Evolutionary conservation across 2,888 invertebrate species (phyloP).

Genomic region (Phengaris alcon): DNA sequence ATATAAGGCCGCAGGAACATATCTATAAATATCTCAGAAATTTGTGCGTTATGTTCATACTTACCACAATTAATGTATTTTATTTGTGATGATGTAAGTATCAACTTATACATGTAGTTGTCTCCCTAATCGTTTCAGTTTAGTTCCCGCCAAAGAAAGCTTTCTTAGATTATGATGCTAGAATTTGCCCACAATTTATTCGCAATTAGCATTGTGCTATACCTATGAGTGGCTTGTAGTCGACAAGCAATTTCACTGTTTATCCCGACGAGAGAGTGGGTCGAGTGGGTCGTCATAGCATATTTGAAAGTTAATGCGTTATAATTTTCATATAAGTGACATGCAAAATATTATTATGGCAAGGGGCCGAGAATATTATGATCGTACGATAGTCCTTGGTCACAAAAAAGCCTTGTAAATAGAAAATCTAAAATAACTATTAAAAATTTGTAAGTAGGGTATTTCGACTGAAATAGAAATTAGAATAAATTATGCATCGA

Average conservation of each 20-base stretch:
- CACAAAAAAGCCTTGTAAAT: too few relatives aligned
- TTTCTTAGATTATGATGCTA: too few relatives aligned
- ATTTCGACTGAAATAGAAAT: neutral
- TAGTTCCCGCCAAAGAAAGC: too few relatives aligned
- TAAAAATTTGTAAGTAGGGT: too few relatives aligned
- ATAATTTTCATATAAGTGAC: constrained; percentile 10
- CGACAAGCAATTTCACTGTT: neutral
- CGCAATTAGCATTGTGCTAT: neutral
- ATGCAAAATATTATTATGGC: neutral
- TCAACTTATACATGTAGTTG: too few relatives aligned
- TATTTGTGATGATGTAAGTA: too few relatives aligned
- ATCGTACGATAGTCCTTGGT: neutral
- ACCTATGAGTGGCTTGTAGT: neutral
- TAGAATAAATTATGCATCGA: neutral
- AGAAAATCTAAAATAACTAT: too few relatives aligned
- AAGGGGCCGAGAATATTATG: neutral
- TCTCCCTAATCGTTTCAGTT: too few relatives aligned
- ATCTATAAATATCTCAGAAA: too few relatives aligned
- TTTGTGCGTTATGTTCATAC: too few relatives aligned
- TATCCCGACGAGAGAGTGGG: neutral
- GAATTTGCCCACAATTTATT: neutral
- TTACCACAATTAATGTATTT: too few relatives aligned
- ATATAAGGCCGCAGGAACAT: too few relatives aligned
- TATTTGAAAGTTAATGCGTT: constrained; percentile 12
- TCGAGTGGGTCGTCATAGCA: neutral